phyloP scores from a whole-genome alignment of 2,797 vertebrate species.

The Chloroceryle inda region DNA sequence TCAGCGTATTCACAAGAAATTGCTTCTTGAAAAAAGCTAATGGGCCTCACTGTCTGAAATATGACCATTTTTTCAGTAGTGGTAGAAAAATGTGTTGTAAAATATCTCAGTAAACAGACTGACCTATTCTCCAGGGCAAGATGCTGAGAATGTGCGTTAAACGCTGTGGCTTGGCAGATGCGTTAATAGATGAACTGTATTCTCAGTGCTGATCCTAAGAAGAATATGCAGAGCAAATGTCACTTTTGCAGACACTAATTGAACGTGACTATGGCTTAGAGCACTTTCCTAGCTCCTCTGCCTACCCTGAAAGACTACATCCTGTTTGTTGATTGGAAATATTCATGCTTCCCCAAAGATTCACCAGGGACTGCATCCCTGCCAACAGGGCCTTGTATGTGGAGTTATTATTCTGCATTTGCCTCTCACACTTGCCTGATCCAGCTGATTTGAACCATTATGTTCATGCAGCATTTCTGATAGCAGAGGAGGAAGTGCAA shows the following conservation, averaged over 20 bases:
- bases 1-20: background rate
- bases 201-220: background rate
- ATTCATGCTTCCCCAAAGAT: background rate
- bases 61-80: background rate
- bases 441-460: background rate
- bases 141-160: background rate
- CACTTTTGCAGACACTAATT: conserved; percentile 2
- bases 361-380: background rate
- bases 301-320: background rate
- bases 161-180: background rate
- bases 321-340: background rate
- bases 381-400: background rate
- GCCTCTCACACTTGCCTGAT: background rate
- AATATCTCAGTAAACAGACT: background rate
- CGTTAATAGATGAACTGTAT: background rate
- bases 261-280: background rate
- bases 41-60: background rate
- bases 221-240: background rate
- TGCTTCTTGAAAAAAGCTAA: background rate
- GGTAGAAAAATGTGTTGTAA: background rate
- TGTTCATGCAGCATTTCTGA: background rate
- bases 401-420: background rate
- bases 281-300: background rate
- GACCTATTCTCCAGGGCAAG: background rate
- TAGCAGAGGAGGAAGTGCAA: background rate